Evolutionary conservation across 2,888 invertebrate genomes (phyloP).

Genomic region (Polydrusus tereticollis): DNA sequence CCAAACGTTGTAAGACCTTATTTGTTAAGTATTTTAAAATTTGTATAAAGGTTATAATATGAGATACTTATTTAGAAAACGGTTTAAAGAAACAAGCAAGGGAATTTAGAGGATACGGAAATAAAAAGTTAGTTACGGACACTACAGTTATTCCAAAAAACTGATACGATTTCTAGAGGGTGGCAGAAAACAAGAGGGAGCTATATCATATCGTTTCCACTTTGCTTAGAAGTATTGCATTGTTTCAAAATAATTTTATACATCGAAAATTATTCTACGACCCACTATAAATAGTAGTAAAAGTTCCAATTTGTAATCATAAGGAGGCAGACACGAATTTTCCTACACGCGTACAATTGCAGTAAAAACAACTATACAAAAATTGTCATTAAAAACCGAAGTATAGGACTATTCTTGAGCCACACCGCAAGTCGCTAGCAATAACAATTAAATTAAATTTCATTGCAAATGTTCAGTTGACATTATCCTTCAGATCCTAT

Average conservation of each 20-base stretch:
- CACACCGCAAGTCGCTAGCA: too few species aligned
- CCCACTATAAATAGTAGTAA: not conserved
- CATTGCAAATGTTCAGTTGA: too few species aligned
- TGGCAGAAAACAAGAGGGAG: constrained; percentile 12
- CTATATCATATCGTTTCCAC: not conserved
- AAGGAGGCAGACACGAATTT: not conserved
- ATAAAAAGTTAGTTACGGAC: constrained; percentile 10
- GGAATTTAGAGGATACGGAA: constrained; percentile 7
- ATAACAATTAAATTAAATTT: too few species aligned
- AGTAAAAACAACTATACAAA: not conserved
- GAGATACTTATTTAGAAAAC: constrained; percentile 2
- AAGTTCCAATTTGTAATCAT: not conserved
- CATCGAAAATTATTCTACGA: not conserved
- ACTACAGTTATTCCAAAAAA: constrained; percentile 18
- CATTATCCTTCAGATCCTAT: too few species aligned
- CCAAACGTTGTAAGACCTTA: too few species aligned
- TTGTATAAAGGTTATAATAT: constrained; percentile 2
- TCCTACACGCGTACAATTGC: constrained; percentile 1
- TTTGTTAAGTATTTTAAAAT: not conserved
- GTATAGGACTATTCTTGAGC: too few species aligned
- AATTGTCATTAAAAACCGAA: not conserved
- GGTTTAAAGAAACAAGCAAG: not conserved
- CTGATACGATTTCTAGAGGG: not conserved
- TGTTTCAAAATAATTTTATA: not conserved
- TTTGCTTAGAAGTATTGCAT: not conserved